phyloP scores from a whole-genome alignment of 2,888 invertebrate genomes.

The Chironomus riparius region DNA sequence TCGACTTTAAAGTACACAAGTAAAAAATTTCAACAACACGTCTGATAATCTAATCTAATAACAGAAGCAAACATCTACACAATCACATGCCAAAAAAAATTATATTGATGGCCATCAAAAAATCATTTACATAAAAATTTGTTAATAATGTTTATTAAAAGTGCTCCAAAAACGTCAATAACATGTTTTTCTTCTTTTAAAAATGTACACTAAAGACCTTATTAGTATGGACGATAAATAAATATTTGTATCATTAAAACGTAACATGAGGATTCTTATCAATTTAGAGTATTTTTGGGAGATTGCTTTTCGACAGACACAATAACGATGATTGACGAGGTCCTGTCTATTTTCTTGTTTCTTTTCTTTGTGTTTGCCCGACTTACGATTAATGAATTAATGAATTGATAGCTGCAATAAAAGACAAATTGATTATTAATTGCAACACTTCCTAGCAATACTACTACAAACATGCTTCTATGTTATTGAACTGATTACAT shows the following conservation, averaged over 20 bases:
- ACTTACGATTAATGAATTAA: not conserved
- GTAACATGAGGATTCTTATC: not conserved
- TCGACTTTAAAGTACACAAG: not conserved
- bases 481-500: no score
- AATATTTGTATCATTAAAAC: not conserved
- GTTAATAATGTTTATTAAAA: not conserved
- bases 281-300: not conserved
- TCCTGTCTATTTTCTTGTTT: not conserved
- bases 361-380: not conserved
- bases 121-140: not conserved
- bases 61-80: slow-evolving; percentile 6
- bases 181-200: not conserved
- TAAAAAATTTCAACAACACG: slow-evolving; percentile 10
- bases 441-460: not conserved
- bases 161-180: not conserved
- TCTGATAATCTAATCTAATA: slow-evolving; percentile 23
- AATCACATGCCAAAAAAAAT: not conserved
- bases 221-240: not conserved
- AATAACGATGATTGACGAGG: not conserved
- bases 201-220: not conserved
- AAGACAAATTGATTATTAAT: not conserved
- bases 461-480: no score
- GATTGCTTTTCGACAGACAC: not conserved
- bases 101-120: not conserved
- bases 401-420: no score